phyloP scores from a whole-genome alignment of 2,888 invertebrate species.

The Emesis furor region DNA sequence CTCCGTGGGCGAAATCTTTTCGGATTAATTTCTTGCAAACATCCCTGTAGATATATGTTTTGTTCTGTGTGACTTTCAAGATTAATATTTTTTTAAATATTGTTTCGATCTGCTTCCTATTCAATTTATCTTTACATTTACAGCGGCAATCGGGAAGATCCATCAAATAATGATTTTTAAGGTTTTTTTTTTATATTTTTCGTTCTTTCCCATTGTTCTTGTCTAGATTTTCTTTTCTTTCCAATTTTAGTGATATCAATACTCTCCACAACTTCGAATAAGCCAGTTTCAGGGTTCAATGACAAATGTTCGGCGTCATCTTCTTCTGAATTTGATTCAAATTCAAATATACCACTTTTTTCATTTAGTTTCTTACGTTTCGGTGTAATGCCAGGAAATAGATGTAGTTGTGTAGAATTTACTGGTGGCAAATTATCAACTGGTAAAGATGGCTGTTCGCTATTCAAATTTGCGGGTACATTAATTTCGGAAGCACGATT shows the following conservation, averaged over 20 bases:
- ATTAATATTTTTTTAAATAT: constrained; percentile 14
- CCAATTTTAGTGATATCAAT: neutral
- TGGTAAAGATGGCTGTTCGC: neutral
- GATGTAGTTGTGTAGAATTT: neutral
- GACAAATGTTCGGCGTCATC: constrained; percentile 1
- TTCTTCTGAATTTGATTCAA: constrained; percentile 1
- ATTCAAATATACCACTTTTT: constrained; percentile 1
- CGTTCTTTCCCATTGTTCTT: neutral
- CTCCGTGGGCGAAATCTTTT: constrained; percentile 3
- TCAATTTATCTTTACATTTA: constrained; percentile 27
- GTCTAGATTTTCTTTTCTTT: constrained; percentile 1
- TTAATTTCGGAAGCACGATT: constrained; percentile 1
- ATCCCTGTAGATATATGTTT: constrained; percentile 25
- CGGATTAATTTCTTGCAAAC: constrained; percentile 10
- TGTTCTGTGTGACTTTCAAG: constrained; percentile 28
- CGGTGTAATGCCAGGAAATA: constrained; percentile 1
- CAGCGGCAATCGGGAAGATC: constrained; percentile 5
- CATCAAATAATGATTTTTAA: constrained; percentile 18
- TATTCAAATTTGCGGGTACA: neutral
- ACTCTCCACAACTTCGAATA: neutral
- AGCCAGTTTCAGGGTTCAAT: constrained; percentile 1
- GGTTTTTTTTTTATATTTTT: constrained; percentile 26
- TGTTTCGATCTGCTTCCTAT: neutral
- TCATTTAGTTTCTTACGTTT: constrained; percentile 1
- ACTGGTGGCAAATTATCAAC: neutral